Conservation (phyloP, 2,888 invertebrate genomes). For the Papilio protenor region DNA sequence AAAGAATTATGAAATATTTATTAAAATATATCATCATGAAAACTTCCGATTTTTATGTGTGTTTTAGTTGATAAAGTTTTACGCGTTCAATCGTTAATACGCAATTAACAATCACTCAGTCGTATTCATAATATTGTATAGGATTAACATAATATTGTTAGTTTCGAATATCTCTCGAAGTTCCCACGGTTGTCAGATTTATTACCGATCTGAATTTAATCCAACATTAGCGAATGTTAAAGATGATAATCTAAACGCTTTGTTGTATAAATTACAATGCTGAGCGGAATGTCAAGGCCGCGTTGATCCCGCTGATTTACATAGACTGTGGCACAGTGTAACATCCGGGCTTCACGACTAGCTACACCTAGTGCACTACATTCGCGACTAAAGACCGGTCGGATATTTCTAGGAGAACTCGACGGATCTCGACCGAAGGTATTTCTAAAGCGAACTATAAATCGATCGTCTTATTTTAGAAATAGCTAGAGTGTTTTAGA, state of each 20-base stretch:
- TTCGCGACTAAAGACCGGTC: slow-evolving; percentile 22
- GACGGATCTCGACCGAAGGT: slow-evolving; percentile 22
- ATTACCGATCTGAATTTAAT: slow-evolving; percentile 1
- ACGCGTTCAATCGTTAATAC: neutral
- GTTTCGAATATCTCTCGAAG: neutral
- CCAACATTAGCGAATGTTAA: slow-evolving; percentile 9
- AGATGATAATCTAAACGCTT: slow-evolving; percentile 19
- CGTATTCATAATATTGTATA: slow-evolving; percentile 9
- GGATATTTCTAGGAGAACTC: slow-evolving; percentile 34
- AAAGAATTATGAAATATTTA: neutral
- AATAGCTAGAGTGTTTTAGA: slow-evolving; percentile 13
- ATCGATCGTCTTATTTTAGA: slow-evolving; percentile 1
- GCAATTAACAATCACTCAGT: neutral
- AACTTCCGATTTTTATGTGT: too few species aligned
- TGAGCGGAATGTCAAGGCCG: slow-evolving; percentile 31
- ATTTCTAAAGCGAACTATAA: slow-evolving; percentile 20
- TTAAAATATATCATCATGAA: neutral
- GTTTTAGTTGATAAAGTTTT: neutral
- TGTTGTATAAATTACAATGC: slow-evolving; percentile 14
- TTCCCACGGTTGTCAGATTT: slow-evolving; percentile 15
- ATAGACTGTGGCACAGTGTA: slow-evolving; percentile 26
- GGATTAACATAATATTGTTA: neutral
- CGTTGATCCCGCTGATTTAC: slow-evolving; percentile 17
- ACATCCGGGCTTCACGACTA: slow-evolving; percentile 33
- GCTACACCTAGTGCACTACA: slow-evolving; percentile 31